Evolutionary conservation across 2,113 vertebrate species (phyloP).

Genomic region (Crocuta crocuta): DNA sequence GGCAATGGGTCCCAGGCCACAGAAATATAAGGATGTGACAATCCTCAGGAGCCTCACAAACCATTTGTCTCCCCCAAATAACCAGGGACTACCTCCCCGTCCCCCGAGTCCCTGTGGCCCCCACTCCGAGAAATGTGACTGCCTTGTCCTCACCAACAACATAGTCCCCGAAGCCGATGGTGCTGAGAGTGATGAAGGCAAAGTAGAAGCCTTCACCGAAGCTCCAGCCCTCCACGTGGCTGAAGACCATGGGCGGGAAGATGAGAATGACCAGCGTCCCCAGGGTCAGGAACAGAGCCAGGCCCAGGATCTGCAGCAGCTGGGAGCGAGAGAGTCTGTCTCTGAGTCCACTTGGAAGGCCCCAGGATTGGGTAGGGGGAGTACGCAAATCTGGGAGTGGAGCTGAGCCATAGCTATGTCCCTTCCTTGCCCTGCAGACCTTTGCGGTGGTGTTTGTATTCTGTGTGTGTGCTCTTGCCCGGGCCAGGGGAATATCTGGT

Average conservation of each 20-base stretch:
- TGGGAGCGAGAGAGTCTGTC: conserved; percentile 71
- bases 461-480: neutral
- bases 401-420: neutral
- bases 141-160: conserved; percentile 87
- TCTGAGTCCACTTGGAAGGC: neutral
- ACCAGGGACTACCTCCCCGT: neutral
- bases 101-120: neutral
- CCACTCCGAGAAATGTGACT: neutral
- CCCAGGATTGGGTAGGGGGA: neutral
- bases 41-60: neutral
- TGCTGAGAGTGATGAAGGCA: conserved; percentile 93
- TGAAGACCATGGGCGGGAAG: conserved; percentile 94
- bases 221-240: conserved; percentile 92
- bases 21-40: neutral
- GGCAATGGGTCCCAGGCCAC: neutral
- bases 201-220: conserved; percentile 91
- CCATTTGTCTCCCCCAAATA: neutral
- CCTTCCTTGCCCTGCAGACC: neutral
- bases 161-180: conserved; percentile 92
- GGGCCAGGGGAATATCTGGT: too few species aligned
- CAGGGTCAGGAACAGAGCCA: conserved; percentile 88
- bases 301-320: conserved; percentile 88
- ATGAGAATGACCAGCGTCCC: conserved; percentile 92
- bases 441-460: neutral
- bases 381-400: neutral